Conservation (phyloP, 2,113 vertebrate species). For the Rattus rattus region DNA sequence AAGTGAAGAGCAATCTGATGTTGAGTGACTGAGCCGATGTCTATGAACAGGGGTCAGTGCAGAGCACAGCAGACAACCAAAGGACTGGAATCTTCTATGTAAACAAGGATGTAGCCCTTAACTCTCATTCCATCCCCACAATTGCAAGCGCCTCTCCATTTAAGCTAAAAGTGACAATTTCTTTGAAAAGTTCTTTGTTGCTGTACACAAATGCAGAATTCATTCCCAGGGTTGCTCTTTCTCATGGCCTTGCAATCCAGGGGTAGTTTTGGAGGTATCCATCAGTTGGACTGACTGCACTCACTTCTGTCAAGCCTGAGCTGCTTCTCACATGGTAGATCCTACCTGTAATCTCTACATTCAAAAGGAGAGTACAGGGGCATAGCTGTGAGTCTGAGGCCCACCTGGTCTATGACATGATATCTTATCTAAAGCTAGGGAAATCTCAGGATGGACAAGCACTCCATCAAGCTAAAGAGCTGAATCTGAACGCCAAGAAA, state of each 20-base stretch:
- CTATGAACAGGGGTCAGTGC: neutral
- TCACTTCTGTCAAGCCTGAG: neutral
- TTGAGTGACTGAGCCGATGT: neutral
- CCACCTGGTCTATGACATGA: neutral
- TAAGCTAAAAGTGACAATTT: neutral
- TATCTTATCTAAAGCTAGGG: neutral
- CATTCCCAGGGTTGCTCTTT: fast-evolving
- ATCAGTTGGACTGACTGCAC: neutral
- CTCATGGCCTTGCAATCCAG: fast-evolving
- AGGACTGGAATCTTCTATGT: neutral
- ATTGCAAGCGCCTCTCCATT: neutral
- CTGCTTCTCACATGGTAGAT: neutral
- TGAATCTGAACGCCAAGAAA: neutral
- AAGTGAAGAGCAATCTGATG: neutral
- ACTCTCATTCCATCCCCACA: neutral
- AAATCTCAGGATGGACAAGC: neutral
- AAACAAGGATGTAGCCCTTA: neutral
- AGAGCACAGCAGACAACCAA: neutral
- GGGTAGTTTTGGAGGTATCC: fast-evolving
- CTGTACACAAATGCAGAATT: no score
- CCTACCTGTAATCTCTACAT: neutral
- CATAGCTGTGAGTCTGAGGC: neutral
- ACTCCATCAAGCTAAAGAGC: neutral
- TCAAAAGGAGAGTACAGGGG: neutral
- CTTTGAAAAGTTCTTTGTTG: neutral